Conservation (phyloP, 2,888 invertebrate genomes). For the Himalopsyche japonica region DNA sequence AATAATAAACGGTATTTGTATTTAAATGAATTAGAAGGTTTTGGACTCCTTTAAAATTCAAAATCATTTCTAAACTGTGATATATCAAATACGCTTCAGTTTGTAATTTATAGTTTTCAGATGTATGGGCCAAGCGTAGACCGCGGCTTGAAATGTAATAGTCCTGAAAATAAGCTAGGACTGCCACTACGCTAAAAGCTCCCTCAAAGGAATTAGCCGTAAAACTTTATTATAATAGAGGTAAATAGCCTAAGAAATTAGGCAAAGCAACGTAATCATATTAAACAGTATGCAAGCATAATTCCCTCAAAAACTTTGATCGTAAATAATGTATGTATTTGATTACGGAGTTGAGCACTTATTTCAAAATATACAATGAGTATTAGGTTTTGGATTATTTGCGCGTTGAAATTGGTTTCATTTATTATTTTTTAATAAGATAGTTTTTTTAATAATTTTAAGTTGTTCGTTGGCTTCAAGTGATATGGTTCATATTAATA, state of each 20-base stretch:
- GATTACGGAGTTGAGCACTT: background rate
- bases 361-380: background rate
- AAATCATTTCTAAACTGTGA: no score
- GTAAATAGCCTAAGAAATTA: background rate
- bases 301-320: background rate
- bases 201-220: constrained; percentile 1
- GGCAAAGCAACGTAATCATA: background rate
- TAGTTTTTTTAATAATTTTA: no score
- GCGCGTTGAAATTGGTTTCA: background rate
- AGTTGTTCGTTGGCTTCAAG: no score
- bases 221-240: background rate
- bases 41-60: no score
- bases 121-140: background rate
- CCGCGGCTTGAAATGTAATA: background rate
- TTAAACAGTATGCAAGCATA: background rate
- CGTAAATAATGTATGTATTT: background rate
- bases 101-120: background rate
- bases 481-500: no score
- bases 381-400: background rate
- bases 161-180: background rate
- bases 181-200: background rate
- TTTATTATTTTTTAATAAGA: no score
- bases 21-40: no score
- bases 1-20: no score
- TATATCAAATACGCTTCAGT: background rate